Evolutionary conservation across 1,140 invertebrate genomes (phyloP).

Genomic region (Agraylea sexmaculata): DNA sequence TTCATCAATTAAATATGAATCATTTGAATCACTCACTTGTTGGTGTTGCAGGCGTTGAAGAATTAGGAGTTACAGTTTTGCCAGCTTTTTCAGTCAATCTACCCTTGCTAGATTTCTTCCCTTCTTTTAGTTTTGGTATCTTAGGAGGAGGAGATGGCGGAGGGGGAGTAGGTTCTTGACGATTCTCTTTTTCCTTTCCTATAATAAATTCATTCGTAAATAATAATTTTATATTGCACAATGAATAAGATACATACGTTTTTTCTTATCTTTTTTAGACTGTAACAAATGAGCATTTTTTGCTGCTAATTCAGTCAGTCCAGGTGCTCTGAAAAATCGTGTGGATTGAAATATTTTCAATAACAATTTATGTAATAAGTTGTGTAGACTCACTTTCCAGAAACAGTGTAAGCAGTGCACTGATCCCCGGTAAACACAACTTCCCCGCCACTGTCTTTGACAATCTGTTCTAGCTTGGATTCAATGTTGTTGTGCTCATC

Average conservation of each 20-base stretch:
- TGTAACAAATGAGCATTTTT: slow-evolving; percentile 13
- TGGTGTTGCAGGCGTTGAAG: slow-evolving; percentile 9
- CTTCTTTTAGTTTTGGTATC: slow-evolving; percentile 32
- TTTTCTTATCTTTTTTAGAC: slow-evolving; percentile 7
- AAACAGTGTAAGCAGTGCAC: slow-evolving; percentile 44
- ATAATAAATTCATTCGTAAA: slow-evolving; percentile 6
- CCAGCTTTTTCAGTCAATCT: slow-evolving; percentile 26
- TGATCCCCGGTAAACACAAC: slow-evolving; percentile 47
- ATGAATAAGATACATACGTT: slow-evolving; percentile 9
- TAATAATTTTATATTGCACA: slow-evolving; percentile 5
- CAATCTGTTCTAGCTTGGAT: slow-evolving; percentile 41
- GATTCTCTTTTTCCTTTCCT: slow-evolving; percentile 18
- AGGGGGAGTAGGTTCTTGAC: slow-evolving; percentile 13
- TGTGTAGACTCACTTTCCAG: slow-evolving; percentile 41
- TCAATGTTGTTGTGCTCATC: slow-evolving; percentile 48
- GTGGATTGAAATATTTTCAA: background rate
- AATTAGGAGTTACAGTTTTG: too few relatives aligned
- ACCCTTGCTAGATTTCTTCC: slow-evolving; percentile 29
- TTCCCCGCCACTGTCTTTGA: slow-evolving; percentile 45
- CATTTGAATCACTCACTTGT: slow-evolving; percentile 9
- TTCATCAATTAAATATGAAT: background rate
- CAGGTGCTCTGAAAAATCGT: slow-evolving; percentile 7
- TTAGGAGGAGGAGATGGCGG: slow-evolving; percentile 24
- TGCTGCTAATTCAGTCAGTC: slow-evolving; percentile 15
- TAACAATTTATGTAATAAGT: background rate